Conservation (phyloP, 2,797 vertebrate species). For the Rachycentron canadum region DNA sequence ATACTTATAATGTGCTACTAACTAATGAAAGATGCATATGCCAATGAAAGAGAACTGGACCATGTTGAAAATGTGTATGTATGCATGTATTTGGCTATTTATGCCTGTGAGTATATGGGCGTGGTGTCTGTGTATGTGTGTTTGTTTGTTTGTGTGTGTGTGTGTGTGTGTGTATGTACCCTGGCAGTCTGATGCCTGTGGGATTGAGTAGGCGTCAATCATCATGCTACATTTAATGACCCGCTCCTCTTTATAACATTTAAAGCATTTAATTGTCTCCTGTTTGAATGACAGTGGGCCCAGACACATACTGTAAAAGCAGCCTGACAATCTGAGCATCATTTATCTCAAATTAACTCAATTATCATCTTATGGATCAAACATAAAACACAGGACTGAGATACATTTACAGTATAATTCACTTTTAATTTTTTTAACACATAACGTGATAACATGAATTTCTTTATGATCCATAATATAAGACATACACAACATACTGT, state of each 20-base stretch:
- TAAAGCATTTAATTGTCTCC: slow-evolving; percentile 25
- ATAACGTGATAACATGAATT: slow-evolving; percentile 1
- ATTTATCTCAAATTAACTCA: not conserved
- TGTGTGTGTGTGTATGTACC: slow-evolving; percentile 34
- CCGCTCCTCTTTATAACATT: slow-evolving; percentile 21
- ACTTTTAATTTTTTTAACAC: not conserved
- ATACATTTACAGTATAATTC: not conserved
- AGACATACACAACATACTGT: not conserved
- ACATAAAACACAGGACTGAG: not conserved
- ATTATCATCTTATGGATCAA: slow-evolving; percentile 12
- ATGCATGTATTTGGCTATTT: slow-evolving; percentile 15
- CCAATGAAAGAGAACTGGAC: slow-evolving; percentile 64
- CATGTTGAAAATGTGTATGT: slow-evolving; percentile 24
- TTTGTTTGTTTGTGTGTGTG: slow-evolving; percentile 25
- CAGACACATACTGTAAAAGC: slow-evolving; percentile 15
- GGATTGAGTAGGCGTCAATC: slow-evolving; percentile 25
- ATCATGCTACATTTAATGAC: slow-evolving; percentile 12
- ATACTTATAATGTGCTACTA: slow-evolving; percentile 76
- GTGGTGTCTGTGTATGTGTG: slow-evolving; percentile 18
- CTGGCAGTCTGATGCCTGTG: slow-evolving; percentile 53
- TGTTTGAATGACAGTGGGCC: slow-evolving; percentile 3
- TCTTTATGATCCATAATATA: not conserved
- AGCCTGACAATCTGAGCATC: slow-evolving; percentile 66
- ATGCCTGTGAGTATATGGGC: slow-evolving; percentile 14
- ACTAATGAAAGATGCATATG: slow-evolving; percentile 63